Evolutionary conservation across 2,888 invertebrate genomes (phyloP), one percentile per base, ranked within the genome.

Genomic region (Pandemis corylana): DNA sequence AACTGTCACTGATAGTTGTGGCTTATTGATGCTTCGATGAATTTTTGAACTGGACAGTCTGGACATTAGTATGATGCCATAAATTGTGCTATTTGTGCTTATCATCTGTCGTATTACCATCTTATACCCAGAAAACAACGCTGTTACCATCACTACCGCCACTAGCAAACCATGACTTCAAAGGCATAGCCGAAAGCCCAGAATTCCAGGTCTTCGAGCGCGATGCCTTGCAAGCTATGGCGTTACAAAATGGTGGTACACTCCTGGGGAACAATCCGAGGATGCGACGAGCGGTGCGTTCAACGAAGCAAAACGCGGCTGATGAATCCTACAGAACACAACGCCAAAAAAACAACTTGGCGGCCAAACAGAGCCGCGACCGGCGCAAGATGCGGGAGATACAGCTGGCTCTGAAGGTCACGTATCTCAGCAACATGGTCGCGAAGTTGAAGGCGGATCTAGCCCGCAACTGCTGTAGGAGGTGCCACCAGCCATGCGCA

Each of bases 291-390:
- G 90, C 91, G 0, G 88, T 89, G 0, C 81, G 82, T 10, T 75
- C 84, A 61, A 87, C 87, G 4, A 88, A 78, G 46, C 82, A 84
- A 59, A 85, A 90, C 68, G 83, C 79, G 78, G 63, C 97, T 0
- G 97, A 98, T 85, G 97, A 97, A 4, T 96, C 97, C 0, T 99
- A 99, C 86, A 97, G 97, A 94, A 98, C 98, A 82, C 96, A 98
- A 72, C 93, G 99, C 10, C 96, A 97, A 78, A 98, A 98, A 85
- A 99, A 99, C 89, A 99, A 99, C 87, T 97, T 97, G 77, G 99
- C 99, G 0, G 99, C 99, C 0, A 99, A 99, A 89, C 95, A 98
- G 80, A 99, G 98, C 0, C 95, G 99, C 5, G 99, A 99, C 84
- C 96, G 98, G 0, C 95, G 99, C 75, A 95, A 98, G 80, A 96